Evolutionary conservation across 2,888 invertebrate species (phyloP).

Genomic region (Lepidochitona cinerea): DNA sequence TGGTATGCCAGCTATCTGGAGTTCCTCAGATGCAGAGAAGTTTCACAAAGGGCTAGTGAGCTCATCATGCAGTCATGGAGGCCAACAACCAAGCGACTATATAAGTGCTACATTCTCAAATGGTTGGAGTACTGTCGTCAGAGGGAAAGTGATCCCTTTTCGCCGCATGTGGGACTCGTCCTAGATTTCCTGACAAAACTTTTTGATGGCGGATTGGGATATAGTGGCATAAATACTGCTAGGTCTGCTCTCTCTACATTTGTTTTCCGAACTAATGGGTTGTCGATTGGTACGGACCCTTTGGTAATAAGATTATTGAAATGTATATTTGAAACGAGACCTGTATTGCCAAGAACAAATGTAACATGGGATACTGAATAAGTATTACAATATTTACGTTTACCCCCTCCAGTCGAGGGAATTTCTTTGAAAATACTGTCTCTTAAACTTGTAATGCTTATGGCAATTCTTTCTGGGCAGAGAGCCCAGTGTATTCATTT

Average conservation of each 20-base stretch:
- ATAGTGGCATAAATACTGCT: constrained; percentile 13
- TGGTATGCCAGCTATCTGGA: constrained; percentile 10
- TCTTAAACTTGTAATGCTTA: not conserved
- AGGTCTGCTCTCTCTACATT: not conserved
- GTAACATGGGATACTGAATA: not conserved
- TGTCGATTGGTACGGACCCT: not conserved
- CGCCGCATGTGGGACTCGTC: not conserved
- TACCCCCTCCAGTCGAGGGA: too few species aligned
- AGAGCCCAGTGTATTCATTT: not conserved
- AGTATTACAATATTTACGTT: not conserved
- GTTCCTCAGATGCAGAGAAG: not conserved
- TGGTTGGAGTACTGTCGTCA: constrained; percentile 7
- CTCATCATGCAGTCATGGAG: not conserved
- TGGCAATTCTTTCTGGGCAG: not conserved
- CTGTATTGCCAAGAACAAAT: not conserved
- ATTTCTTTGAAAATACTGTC: not conserved
- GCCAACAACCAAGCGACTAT: not conserved
- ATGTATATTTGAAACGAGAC: not conserved
- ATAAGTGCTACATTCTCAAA: not conserved
- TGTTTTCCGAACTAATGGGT: not conserved
- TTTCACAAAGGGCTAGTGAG: constrained; percentile 4
- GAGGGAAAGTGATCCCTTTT: constrained; percentile 1
- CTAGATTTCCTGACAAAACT: not conserved
- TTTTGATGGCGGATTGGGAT: not conserved
- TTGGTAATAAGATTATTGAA: constrained; percentile 1